Evolutionary conservation across 2,888 invertebrate genomes (phyloP), one percentile per base, ranked within the genome.

Genomic region (Drosophila subsilvestris): DNA sequence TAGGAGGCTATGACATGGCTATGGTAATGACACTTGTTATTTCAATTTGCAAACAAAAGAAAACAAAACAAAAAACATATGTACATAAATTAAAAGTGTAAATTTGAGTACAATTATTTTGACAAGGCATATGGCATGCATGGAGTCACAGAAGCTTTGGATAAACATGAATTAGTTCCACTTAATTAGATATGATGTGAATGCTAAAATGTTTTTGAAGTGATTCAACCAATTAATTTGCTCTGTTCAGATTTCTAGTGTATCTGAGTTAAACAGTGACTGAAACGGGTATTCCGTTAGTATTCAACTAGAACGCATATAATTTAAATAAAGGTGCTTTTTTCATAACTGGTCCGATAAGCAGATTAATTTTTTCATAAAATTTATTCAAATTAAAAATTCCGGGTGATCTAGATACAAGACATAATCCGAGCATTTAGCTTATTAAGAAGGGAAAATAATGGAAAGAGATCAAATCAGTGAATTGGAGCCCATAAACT

Each of bases 1-100:
- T 47, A 44, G 22, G 17, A 37, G 37, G n/a, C 37, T 37, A 37
- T 37, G 37, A 37, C 37, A 37, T 37, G 51, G 48, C 63, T 55
- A 71, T 73, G 63, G 48, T 63, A 70, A 63, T 62, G 63, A 57
- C 62, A 63, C 49, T 70, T 70, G 74, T 73, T 74, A 63, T 71
- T 55, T 53, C 65, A 71, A 71, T 71, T 71, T 73, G 74, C 71
- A 45, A 71, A 32, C 53, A 37, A n/a, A 37, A 2, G 2, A n/a
- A 1, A 14, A 57, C 10, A n/a, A 7, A 37, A 37, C 7, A 37
- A n/a, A 6, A 37, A n/a, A n/a, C n/a, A n/a, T n/a, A n/a, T n/a
- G n/a, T n/a, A n/a, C n/a, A n/a, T n/a, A n/a, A 37, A 49, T 45
- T 37, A 44, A 42, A 63, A 63, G 63, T 45, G 73, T 44, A 49